These are phyloP conservation scores for Heliconius hewitsoni DNA, from an alignment of 1,140 invertebrate species.

Conservation along the genomic window DNA sequence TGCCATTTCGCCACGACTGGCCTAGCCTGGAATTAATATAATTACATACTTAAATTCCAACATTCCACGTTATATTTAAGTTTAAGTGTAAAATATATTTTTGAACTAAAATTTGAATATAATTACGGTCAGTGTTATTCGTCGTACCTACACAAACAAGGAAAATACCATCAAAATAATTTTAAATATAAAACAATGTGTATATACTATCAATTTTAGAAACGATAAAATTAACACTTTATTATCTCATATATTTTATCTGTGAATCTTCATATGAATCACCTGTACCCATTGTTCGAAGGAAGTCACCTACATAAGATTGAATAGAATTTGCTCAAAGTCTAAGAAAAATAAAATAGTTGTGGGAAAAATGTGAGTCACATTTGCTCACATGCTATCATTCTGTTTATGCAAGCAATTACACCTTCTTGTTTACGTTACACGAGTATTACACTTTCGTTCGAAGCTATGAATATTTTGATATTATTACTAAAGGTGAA, in stretches of 20 bases:
- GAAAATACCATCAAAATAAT: background rate
- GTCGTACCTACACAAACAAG: background rate
- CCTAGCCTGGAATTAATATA: too few relatives aligned
- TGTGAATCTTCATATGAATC: slow-evolving; percentile 4
- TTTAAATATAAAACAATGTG: background rate
- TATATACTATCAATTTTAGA: background rate
- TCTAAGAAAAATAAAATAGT: background rate
- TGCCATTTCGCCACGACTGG: too few relatives aligned
- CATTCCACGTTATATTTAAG: too few relatives aligned
- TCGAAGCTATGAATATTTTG: background rate
- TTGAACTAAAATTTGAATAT: too few relatives aligned
- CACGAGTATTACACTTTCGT: background rate
- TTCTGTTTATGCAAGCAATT: slow-evolving; percentile 2
- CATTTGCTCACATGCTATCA: background rate
- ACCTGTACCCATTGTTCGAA: background rate
- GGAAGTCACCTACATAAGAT: background rate
- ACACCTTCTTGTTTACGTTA: slow-evolving; percentile 6
- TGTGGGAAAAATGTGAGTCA: slow-evolving; percentile 3
- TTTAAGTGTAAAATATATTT: too few relatives aligned
- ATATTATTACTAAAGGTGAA: background rate
- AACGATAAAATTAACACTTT: background rate
- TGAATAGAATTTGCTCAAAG: background rate
- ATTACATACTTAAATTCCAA: too few relatives aligned
- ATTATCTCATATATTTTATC: background rate
- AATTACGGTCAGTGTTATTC: too few relatives aligned